Conservation (phyloP, 2,888 invertebrate species). For the Drosophila multiciliata region DNA sequence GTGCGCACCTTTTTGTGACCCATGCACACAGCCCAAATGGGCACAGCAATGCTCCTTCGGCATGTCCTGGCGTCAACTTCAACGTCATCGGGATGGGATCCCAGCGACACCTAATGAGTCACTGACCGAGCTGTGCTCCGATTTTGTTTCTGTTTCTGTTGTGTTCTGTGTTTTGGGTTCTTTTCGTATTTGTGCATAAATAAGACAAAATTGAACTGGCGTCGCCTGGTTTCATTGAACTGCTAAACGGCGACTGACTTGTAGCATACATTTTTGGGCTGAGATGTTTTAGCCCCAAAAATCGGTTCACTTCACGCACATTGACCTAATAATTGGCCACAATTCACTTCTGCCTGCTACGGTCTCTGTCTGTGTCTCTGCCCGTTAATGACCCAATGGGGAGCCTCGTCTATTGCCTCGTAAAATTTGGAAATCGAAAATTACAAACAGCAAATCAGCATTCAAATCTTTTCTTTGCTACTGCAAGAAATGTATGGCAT, state of each 20-base stretch:
- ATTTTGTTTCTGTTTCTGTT: background rate
- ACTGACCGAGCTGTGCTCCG: constrained; percentile 60
- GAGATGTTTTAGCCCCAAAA: constrained; percentile 36
- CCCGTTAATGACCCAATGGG: background rate
- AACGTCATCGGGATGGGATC: constrained; percentile 6
- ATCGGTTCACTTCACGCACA: constrained; percentile 63
- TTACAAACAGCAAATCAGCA: background rate
- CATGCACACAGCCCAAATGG: constrained; percentile 28
- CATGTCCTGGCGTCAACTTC: constrained; percentile 25
- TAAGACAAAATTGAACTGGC: constrained; percentile 32
- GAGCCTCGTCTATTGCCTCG: constrained; percentile 10
- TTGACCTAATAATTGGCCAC: constrained; percentile 71
- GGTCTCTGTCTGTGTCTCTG: constrained; percentile 13
- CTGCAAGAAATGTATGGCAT: background rate
- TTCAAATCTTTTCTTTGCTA: background rate
- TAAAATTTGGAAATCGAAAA: constrained; percentile 6
- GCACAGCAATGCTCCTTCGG: constrained; percentile 22
- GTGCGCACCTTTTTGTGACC: constrained; percentile 25
- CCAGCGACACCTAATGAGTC: constrained; percentile 62
- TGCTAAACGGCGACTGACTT: constrained; percentile 47
- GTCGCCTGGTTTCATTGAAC: constrained; percentile 51
- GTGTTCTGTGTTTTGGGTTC: background rate
- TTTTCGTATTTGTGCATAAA: constrained; percentile 25
- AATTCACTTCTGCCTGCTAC: constrained; percentile 16
- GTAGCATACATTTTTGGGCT: constrained; percentile 66